These are phyloP conservation scores for Pseudachorutes palmiensis DNA, from an alignment of 1,140 invertebrate species.

Conservation along the genomic window DNA sequence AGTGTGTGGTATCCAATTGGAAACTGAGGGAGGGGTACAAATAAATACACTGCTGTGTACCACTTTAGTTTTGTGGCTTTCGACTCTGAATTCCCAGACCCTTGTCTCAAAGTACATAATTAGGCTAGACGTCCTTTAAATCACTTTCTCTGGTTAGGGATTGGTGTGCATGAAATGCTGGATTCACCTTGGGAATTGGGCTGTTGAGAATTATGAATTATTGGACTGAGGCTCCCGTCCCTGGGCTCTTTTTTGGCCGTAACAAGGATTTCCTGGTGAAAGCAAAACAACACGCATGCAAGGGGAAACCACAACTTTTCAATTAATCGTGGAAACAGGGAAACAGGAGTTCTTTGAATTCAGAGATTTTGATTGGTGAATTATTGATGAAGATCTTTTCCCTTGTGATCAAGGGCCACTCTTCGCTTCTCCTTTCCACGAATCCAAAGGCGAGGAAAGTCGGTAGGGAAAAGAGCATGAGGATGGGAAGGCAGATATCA, in stretches of 20 bases:
- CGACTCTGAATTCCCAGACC: too few relatives aligned
- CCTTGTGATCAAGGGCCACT: neutral
- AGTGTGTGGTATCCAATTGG: too few relatives aligned
- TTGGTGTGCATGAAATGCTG: neutral
- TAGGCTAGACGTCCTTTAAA: neutral
- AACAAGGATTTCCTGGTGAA: neutral
- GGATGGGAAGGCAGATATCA: too few relatives aligned
- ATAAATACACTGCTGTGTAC: too few relatives aligned
- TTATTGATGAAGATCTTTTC: neutral
- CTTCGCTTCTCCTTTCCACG: neutral
- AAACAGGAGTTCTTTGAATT: neutral
- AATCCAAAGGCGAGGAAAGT: too few relatives aligned
- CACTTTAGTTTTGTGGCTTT: too few relatives aligned
- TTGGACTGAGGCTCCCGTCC: neutral
- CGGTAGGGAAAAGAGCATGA: too few relatives aligned
- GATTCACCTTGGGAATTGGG: neutral
- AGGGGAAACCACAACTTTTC: constrained; percentile 7
- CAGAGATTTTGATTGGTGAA: constrained; percentile 3
- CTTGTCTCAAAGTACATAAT: neutral
- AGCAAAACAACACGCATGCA: neutral
- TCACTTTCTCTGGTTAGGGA: neutral
- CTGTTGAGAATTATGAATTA: constrained; percentile 8
- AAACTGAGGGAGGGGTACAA: too few relatives aligned
- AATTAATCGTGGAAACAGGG: neutral
- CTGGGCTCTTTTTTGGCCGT: too few relatives aligned